Evolutionary conservation across 2,888 invertebrate species (phyloP).

Genomic region (Leucoptera coffeella): DNA sequence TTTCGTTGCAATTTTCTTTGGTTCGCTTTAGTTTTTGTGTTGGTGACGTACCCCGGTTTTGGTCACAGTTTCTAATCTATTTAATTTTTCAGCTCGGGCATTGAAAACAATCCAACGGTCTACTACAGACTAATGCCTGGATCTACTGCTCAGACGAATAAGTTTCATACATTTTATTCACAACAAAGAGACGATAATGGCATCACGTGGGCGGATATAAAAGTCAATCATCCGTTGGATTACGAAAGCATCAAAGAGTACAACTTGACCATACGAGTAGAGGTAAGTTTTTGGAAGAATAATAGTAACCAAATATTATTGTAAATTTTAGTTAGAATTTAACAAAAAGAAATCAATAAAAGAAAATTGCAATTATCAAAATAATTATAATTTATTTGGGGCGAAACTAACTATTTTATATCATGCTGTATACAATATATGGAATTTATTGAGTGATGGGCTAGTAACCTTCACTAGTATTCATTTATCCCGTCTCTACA

Average conservation of each 20-base stretch:
- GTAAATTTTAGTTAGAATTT: neutral
- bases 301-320: no score
- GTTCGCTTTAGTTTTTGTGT: no score
- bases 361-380: neutral
- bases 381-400: neutral
- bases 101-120: slow-evolving; percentile 92
- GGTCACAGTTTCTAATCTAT: slow-evolving; percentile 2
- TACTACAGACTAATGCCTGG: slow-evolving; percentile 94
- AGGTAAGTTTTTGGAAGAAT: slow-evolving; percentile 70
- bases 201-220: slow-evolving; percentile 92
- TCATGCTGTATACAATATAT: no score
- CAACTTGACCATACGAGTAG: slow-evolving; percentile 91
- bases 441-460: no score
- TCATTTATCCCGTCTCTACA: no score
- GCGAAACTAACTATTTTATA: no score
- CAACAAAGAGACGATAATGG: slow-evolving; percentile 91
- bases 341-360: neutral
- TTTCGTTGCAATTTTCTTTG: no score
- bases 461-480: no score
- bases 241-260: slow-evolving; percentile 94
- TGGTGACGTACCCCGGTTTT: no score
- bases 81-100: slow-evolving; percentile 75
- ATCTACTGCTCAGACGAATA: slow-evolving; percentile 93
- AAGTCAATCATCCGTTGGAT: slow-evolving; percentile 92
- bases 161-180: slow-evolving; percentile 90